Evolutionary conservation across 2,113 vertebrate species (phyloP).

Genomic region (Amphilophus citrinellus): DNA sequence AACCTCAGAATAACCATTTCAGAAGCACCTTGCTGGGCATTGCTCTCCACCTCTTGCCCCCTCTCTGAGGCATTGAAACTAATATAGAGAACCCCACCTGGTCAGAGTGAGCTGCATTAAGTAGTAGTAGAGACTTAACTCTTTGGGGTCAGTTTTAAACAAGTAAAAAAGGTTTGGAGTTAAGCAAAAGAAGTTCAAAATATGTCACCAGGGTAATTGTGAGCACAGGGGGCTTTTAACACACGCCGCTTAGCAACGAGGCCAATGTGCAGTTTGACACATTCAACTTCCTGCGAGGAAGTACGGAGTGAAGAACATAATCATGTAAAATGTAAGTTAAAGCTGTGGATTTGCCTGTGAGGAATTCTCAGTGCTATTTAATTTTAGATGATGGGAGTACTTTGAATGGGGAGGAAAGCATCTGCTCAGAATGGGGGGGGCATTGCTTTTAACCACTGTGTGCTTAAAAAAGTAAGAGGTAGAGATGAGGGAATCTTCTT

Average conservation of each 20-base stretch:
- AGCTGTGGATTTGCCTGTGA: constrained; percentile 68
- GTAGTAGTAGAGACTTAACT: not conserved
- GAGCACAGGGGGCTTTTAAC: constrained; percentile 55
- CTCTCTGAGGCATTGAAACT: constrained; percentile 6
- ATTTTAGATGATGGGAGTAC: constrained; percentile 73
- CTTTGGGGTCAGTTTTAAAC: constrained; percentile 10
- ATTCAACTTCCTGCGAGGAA: constrained; percentile 64
- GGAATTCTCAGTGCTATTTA: constrained; percentile 63
- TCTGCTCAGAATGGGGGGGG: constrained; percentile 54
- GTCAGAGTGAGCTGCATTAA: not conserved
- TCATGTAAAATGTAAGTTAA: constrained; percentile 67
- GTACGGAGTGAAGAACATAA: constrained; percentile 40
- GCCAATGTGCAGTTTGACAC: constrained; percentile 60
- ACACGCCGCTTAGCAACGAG: constrained; percentile 56
- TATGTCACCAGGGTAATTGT: constrained; percentile 21
- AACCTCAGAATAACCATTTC: constrained; percentile 44
- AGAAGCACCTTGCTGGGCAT: constrained; percentile 29
- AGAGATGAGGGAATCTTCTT: constrained; percentile 24
- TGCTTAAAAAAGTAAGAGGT: constrained; percentile 25
- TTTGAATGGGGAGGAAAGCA: constrained; percentile 38
- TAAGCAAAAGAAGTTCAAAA: not conserved
- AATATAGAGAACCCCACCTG: not conserved
- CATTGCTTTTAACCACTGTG: constrained; percentile 63
- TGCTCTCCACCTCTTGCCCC: constrained; percentile 22
- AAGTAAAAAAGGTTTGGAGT: not conserved